Evolutionary conservation across 2,113 vertebrate genomes (phyloP).

Genomic region (Lophius piscatorius): DNA sequence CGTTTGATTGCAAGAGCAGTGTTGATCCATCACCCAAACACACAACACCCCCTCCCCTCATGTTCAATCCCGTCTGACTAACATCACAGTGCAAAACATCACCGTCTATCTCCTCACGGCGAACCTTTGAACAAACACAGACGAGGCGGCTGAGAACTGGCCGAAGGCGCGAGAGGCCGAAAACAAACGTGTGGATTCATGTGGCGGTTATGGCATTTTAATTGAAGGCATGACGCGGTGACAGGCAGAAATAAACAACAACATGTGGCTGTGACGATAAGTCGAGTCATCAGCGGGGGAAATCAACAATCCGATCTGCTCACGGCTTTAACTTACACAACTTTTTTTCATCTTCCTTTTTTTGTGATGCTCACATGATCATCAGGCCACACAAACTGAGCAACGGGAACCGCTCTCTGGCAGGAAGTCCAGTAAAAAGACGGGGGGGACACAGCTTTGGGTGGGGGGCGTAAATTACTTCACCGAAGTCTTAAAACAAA

Average conservation of each 20-base stretch:
- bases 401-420: too few species aligned
- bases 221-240: constrained; percentile 41
- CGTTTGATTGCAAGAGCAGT: constrained; percentile 62
- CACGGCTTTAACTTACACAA: too few species aligned
- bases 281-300: not conserved
- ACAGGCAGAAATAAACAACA: constrained; percentile 13
- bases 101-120: not conserved
- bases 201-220: constrained; percentile 23
- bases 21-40: constrained; percentile 15
- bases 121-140: not conserved
- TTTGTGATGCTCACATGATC: constrained; percentile 4
- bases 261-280: not conserved
- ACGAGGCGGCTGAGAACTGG: constrained; percentile 34
- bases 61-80: constrained; percentile 10
- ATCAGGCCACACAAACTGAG: constrained; percentile 21
- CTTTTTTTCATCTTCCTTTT: too few species aligned
- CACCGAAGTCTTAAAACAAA: constrained; percentile 77
- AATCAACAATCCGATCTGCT: not conserved
- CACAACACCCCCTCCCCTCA: not conserved
- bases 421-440: too few species aligned
- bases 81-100: constrained; percentile 59
- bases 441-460: too few species aligned
- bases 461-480: too few species aligned
- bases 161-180: constrained; percentile 27
- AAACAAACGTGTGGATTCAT: constrained; percentile 6